Base-by-base conservation (phyloP, 2,113 vertebrate species). In the Hemichromis elongatus region DNA sequence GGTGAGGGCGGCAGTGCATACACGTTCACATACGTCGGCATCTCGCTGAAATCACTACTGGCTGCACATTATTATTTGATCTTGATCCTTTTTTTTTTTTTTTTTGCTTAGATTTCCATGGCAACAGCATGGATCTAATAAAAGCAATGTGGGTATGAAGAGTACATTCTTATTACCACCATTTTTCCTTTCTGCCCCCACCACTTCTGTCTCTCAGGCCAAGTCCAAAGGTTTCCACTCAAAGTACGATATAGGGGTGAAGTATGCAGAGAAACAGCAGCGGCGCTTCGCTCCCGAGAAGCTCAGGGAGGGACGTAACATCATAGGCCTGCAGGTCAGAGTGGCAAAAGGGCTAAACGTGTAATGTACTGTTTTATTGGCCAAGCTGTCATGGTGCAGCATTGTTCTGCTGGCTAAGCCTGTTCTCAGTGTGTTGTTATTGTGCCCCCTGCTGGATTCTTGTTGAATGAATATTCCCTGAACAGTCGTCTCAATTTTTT, bases 251-350 rank as follows among this genome's bases (percentile, higher is more conserved):
- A 9, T 98, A 1, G 98, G 98, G 2, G 97, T 98, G 77, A 98
- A 98, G 87, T 99, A 98, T 0, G 97, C 97, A 0, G 97, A 98
- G 93, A 98, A 97, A 87, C 97, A 98, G 47, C 97, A 98, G 87
- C 96, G 98, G 4, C 97, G 92, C 56, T 99, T 98, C 77, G 95
- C 96, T 28, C 97, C 96, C 0, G 97, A 97, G 87, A 98, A 98
- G 91, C 95, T 99, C 52, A 95, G 95, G 56, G 98, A 98, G 90
- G 98, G 98, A 57, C 95, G 97, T 42, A 99, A 98, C 90, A 91
- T 99, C 83, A 99, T 99, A 0, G 97, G 98, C 7, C 95, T 99
- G 24, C 98, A 99, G 97, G 98, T 98, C 40, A 86, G 94, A 79
- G 26, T 33, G 12, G 37, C 66, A 26, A 28, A 26, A 4, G 47